Evolutionary conservation across 30 jellyfish, hydroid and myxozoan genomes (phyloP).

Genomic region (Nemopilema nomurai): DNA sequence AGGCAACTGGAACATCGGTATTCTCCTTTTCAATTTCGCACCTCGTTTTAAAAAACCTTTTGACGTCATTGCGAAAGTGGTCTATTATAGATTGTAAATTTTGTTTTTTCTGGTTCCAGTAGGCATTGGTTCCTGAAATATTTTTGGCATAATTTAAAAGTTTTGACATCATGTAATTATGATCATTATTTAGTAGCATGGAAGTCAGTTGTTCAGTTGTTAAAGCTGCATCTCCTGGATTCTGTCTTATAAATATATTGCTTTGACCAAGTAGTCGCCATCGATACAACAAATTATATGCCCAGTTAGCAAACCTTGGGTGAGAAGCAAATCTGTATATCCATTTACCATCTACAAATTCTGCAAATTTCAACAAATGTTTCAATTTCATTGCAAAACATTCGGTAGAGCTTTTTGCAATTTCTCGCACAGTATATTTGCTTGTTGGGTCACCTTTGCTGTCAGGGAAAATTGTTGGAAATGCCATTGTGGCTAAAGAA

Average conservation of each 20-base stretch:
- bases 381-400: constrained; percentile 36
- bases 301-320: constrained; percentile 63
- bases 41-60: too few relatives aligned
- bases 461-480: constrained; percentile 52
- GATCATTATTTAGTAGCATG: constrained; percentile 32
- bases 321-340: constrained; percentile 58
- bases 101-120: constrained; percentile 43
- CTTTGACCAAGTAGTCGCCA: constrained; percentile 56
- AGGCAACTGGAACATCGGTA: too few relatives aligned
- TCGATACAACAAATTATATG: constrained; percentile 56
- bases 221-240: constrained; percentile 24
- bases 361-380: constrained; percentile 60
- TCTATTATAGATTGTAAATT: constrained; percentile 39
- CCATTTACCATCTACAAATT: not conserved
- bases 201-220: constrained; percentile 34
- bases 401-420: constrained; percentile 8
- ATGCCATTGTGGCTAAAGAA: constrained; percentile 37
- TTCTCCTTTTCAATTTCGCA: too few relatives aligned
- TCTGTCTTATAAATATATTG: constrained; percentile 42
- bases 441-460: constrained; percentile 49
- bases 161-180: constrained; percentile 22
- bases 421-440: too few relatives aligned
- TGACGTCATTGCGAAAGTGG: too few relatives aligned
- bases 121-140: constrained; percentile 51
- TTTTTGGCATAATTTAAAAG: constrained; percentile 51